A percentile compares a stretch with the other conserved stretches of the same genome.
phyloP scores from a whole-genome alignment of 2,797 vertebrate genomes.

The Chrosomus eos region DNA sequence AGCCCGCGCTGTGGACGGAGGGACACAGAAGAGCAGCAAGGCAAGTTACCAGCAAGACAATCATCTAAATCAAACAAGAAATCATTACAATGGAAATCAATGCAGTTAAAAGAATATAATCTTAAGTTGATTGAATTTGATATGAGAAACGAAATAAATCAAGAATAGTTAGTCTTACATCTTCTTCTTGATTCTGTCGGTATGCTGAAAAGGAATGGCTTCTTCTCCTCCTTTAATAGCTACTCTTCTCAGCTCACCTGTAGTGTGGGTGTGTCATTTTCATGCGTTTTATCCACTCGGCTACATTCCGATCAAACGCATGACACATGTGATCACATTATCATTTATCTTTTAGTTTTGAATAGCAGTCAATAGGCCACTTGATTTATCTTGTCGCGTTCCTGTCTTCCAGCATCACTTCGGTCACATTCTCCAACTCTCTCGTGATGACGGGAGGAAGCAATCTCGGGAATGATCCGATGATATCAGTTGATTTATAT shows the following conservation, averaged over 20 bases:
- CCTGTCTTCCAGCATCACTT: not conserved
- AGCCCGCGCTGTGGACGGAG: not conserved
- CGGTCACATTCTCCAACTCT: not conserved
- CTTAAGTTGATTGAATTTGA: not conserved
- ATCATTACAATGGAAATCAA: not conserved
- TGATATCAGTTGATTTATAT: not conserved
- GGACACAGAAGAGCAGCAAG: conserved; percentile 6
- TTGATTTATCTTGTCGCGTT: not conserved
- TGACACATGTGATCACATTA: not conserved
- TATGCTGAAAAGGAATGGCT: not conserved
- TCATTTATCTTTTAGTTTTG: not conserved
- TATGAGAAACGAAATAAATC: not conserved
- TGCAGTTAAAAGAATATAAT: not conserved
- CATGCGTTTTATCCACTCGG: too few species aligned
- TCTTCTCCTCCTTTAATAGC: conserved; percentile 10
- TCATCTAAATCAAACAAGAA: conserved; percentile 18
- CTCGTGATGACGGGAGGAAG: not conserved
- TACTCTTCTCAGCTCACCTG: not conserved
- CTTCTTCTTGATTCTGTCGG: not conserved
- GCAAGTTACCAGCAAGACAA: not conserved
- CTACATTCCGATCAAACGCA: not conserved
- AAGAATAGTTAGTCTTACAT: not conserved
- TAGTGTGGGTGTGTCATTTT: conserved; percentile 6
- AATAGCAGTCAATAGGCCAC: not conserved
- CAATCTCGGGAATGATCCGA: not conserved